phyloP scores from a whole-genome alignment of 2,888 invertebrate genomes.

The Diplazon laetatorius region DNA sequence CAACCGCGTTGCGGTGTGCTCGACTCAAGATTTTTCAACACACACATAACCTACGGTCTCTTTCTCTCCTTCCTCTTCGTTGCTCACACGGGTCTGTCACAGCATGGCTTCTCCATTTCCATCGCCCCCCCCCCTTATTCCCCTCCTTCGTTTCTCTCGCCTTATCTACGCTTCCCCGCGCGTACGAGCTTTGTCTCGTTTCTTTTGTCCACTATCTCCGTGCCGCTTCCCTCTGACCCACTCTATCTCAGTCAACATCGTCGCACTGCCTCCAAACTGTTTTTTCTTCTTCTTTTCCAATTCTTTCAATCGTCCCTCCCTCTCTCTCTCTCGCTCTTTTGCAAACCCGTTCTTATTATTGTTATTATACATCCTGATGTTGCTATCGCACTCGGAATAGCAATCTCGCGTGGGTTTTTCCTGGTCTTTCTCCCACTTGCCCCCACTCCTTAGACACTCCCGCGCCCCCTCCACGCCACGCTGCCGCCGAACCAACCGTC shows the following conservation, averaged over 20 bases:
- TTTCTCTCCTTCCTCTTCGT: neutral
- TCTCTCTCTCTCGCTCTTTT: neutral
- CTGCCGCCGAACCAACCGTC: neutral
- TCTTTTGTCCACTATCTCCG: constrained; percentile 17
- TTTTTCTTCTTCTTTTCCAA: neutral
- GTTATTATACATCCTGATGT: constrained; percentile 22
- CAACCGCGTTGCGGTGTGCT: neutral
- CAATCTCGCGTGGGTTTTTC: constrained; percentile 57
- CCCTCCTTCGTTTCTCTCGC: neutral
- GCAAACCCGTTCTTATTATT: constrained; percentile 20
- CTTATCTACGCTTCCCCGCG: neutral
- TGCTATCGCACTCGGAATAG: neutral
- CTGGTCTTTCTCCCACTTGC: constrained; percentile 16
- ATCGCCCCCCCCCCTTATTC: neutral
- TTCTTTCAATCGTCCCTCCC: no score
- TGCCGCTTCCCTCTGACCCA: neutral
- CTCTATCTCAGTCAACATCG: constrained; percentile 14
- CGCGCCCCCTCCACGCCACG: neutral
- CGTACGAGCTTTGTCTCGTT: neutral
- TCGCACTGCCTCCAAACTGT: neutral
- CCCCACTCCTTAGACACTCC: no score
- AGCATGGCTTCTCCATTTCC: no score
- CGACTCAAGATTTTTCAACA: no score
- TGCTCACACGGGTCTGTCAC: no score
- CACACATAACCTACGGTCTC: neutral